These are phyloP conservation scores for Sciurus vulgaris DNA, from an alignment of 2,797 vertebrate genomes.

Conservation along the genomic window DNA sequence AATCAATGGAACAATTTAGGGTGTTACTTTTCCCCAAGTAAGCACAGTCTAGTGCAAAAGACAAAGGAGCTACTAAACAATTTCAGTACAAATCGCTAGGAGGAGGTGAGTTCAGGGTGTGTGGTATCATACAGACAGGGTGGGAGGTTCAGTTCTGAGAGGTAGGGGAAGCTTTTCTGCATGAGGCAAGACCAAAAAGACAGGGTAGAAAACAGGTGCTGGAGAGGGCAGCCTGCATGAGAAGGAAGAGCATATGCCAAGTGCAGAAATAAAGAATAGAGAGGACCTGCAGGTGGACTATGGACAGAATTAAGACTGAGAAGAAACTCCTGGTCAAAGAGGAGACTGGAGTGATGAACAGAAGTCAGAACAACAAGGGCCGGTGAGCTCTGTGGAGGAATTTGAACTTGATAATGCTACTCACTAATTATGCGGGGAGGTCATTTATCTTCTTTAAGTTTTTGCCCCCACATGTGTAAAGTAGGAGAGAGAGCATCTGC, in stretches of 20 bases:
- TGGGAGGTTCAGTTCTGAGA: not conserved
- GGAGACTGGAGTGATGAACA: not conserved
- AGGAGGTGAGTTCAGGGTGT: not conserved
- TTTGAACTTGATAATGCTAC: not conserved
- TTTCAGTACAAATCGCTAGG: not conserved
- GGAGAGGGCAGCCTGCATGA: not conserved
- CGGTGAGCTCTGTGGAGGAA: not conserved
- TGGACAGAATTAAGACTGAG: not conserved
- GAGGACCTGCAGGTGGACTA: not conserved
- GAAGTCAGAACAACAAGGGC: too few species aligned
- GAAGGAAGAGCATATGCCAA: not conserved
- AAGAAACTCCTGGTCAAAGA: not conserved
- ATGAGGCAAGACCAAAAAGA: not conserved
- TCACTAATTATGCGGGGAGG: not conserved
- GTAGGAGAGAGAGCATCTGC: not conserved
- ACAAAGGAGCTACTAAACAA: not conserved
- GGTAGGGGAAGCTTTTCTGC: not conserved
- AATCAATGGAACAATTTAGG: not conserved
- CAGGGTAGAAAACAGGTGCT: not conserved
- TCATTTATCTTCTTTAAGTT: conserved; percentile 40
- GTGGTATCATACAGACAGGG: not conserved
- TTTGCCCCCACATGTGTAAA: not conserved
- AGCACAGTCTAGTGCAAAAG: not conserved
- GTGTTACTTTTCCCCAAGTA: not conserved
- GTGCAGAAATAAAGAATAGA: not conserved